These are phyloP conservation scores for Pangasius krempfi DNA, from an alignment of 2,797 vertebrate genomes.

Conservation along the genomic window DNA sequence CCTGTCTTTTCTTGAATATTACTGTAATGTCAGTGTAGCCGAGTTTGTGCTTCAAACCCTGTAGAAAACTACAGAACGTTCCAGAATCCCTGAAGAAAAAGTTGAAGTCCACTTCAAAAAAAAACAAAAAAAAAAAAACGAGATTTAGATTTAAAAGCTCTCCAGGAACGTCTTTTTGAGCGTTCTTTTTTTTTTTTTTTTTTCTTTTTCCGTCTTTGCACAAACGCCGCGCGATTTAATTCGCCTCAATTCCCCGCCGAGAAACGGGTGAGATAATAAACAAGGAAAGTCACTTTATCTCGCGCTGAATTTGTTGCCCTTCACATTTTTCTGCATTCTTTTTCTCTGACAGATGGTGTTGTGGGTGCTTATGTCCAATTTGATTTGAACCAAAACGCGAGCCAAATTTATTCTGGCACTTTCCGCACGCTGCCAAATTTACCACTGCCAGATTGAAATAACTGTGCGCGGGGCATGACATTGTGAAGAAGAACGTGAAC, in stretches of 20 bases:
- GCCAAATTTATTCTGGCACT: constrained; percentile 85
- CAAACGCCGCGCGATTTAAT: background rate
- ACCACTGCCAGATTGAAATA: constrained; percentile 82
- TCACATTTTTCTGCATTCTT: constrained; percentile 76
- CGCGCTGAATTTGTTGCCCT: constrained; percentile 77
- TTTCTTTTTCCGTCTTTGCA: background rate
- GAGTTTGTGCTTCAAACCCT: background rate
- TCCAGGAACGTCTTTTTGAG: background rate
- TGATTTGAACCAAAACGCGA: constrained; percentile 85
- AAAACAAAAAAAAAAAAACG: background rate
- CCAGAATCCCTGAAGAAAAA: background rate
- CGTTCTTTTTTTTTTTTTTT: background rate
- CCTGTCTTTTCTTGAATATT: background rate
- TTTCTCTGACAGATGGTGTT: constrained; percentile 85
- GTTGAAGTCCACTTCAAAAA: background rate
- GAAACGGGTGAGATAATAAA: constrained; percentile 67
- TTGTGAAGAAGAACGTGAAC: constrained; percentile 81
- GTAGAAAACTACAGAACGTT: background rate
- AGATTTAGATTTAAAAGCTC: no score
- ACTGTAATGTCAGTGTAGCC: background rate
- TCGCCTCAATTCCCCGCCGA: constrained; percentile 14
- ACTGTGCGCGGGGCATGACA: constrained; percentile 81
- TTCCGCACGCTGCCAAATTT: constrained; percentile 77
- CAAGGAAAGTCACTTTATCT: constrained; percentile 79
- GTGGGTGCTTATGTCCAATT: constrained; percentile 87